Evolutionary conservation across 2,888 invertebrate genomes (phyloP), one percentile per base, ranked within the genome.

Genomic region (Noctua pronuba): DNA sequence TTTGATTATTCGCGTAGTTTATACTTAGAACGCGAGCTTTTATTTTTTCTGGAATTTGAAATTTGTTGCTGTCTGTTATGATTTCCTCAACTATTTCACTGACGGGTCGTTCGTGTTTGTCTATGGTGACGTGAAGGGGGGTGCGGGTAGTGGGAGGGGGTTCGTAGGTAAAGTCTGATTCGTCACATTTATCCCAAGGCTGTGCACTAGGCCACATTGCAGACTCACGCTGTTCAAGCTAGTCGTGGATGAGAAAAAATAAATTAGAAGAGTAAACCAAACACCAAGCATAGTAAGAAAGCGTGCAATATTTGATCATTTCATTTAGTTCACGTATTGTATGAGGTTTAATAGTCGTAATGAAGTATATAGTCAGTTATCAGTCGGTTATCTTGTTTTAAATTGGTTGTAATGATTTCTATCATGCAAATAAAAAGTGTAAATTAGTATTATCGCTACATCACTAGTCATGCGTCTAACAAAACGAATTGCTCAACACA

Each of bases 191-290:
- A 82, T 94, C 93, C 96, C 96, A 96, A 84, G 95, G 95, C 84
- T 93, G 92, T 89, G 91, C 90, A 84, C 87, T 90, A 89, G 94
- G 93, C 95, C 95, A 95, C 81, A 96, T 91, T 86, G 93, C 90
- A 83, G 93, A 90, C 86, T 92, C 94, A 85, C 94, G 95, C 55
- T 93, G 93, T 94, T 96, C 96, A 94, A 96, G 95, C 96, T 96
- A 94, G 89, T 94, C 82, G 88, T 93, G 91, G 88, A 92, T 92
- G 92, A 93, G 91, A 90, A 92, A 92, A 86, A 85, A 88, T 84
- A 49, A 58, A 87, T 88, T 81, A 92, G 88, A 92, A 89, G 86
- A 86, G 74, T 75, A 86, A 91, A 89, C 79, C 86, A 88, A 65
- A 79, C 75, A 77, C 72, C 72, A 83, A 80, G 72, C 84, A 77